Base-by-base conservation (phyloP, 2,797 vertebrate species). In the Graptemys geographica region DNA sequence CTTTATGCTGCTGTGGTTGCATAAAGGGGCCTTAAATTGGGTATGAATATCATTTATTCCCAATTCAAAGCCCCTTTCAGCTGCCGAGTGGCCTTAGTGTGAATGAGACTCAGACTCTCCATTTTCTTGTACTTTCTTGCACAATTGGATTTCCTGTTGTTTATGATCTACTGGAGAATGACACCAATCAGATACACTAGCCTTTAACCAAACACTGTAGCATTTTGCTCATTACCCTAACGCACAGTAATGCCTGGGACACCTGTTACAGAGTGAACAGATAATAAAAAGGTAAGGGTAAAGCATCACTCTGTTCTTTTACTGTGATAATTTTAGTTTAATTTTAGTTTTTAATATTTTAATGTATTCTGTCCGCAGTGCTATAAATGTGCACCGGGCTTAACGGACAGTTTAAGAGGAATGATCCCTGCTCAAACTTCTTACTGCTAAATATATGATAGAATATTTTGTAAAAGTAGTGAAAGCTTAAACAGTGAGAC, bases 141-240 rank as follows among this genome's bases (percentile, higher is more conserved):
- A 10, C 33, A 65, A 19, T n/a, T 65, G 16, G 18, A 9, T n/a
- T 65, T 65, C 15, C 62, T 65, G 0, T n/a, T 10, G 33, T n/a
- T 89, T 83, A 74, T 94, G 85, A 94, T 82, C 51, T 81, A n/a
- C 49, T 49, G 96, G 87, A 59, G 81, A 87, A 57, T 31, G 85
- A 74, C 88, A 7, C 93, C 93, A 93, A 93, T 91, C 94, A 96
- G 96, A 72, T 89, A 53, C 62, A n/a, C 81, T 82, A 78, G 91
- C 92, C 90, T 96, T 93, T 94, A 87, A 87, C 91, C 91, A 92
- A 96, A 57, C 84, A 90, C 90, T 13, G 2, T 79, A 94, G 93
- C 87, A 78, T 93, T 95, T 93, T 74, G 88, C 86, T 94, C 72
- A 11, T 83, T 90, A 49, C 91, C 81, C 56, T 88, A 78, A 90